phyloP scores from a whole-genome alignment of 2,888 invertebrate genomes.

The Drosophila paranaensis region DNA sequence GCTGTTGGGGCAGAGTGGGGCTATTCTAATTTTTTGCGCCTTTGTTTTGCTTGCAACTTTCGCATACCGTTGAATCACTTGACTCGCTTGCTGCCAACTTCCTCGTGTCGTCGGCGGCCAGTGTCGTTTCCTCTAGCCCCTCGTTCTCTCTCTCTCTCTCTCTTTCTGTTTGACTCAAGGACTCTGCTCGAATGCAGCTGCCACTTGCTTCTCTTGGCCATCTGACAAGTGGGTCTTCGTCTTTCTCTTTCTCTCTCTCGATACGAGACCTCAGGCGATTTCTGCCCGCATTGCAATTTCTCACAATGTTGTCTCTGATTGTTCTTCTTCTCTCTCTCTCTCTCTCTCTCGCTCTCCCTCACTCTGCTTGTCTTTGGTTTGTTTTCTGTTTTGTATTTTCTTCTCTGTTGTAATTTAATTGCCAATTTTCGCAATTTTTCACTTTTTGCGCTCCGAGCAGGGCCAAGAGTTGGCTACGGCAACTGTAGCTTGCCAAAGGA shows the following conservation, averaged over 20 bases:
- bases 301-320: slow-evolving; percentile 39
- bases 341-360: not conserved
- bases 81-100: slow-evolving; percentile 42
- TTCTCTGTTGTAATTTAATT: slow-evolving; percentile 62
- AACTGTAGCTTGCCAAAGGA: slow-evolving; percentile 30
- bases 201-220: slow-evolving; percentile 43
- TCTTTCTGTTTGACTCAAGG: slow-evolving; percentile 30
- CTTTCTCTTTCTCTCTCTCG: slow-evolving; percentile 2
- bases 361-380: slow-evolving; percentile 12
- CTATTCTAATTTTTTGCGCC: slow-evolving; percentile 33
- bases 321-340: not conserved
- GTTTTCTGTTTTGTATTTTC: slow-evolving; percentile 26
- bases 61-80: slow-evolving; percentile 44
- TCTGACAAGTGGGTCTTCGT: slow-evolving; percentile 41
- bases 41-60: slow-evolving; percentile 69
- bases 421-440: slow-evolving; percentile 69
- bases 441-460: slow-evolving; percentile 46
- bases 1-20: slow-evolving; percentile 8
- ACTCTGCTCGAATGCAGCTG: slow-evolving; percentile 48
- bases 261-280: slow-evolving; percentile 26
- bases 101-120: slow-evolving; percentile 24
- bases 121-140: not conserved
- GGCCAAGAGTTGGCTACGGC: not conserved
- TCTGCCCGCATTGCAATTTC: slow-evolving; percentile 56
- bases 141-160: not conserved